These are phyloP conservation scores for Lampris incognitus DNA, from an alignment of 2,113 vertebrate species.

Conservation along the genomic window DNA sequence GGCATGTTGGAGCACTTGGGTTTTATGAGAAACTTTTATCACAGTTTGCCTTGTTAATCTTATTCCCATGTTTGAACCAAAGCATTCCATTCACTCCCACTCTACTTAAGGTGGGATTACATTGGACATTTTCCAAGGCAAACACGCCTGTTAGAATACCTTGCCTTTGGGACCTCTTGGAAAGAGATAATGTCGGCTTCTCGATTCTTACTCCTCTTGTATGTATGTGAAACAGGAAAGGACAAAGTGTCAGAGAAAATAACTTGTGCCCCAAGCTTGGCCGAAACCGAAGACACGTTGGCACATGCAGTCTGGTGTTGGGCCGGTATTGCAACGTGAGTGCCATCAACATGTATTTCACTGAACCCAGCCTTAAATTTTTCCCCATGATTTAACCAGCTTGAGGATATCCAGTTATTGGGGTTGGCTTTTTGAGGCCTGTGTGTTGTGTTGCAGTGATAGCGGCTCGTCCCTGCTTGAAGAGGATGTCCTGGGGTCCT, in stretches of 20 bases:
- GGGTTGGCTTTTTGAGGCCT: not conserved
- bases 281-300: conserved; percentile 87
- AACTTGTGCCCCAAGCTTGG: conserved; percentile 76
- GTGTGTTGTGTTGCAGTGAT: conserved; percentile 77
- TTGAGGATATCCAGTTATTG: not conserved
- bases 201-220: not conserved
- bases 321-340: conserved; percentile 88
- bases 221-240: conserved; percentile 68
- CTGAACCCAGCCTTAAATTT: not conserved
- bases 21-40: not conserved
- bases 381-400: no score
- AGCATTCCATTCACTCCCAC: conserved; percentile 6
- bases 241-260: conserved; percentile 14
- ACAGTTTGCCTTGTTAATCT: not conserved
- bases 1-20: not conserved
- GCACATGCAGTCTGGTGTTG: conserved; percentile 91
- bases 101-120: not conserved
- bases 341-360: fast-evolving
- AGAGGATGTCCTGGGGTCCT: conserved; percentile 88
- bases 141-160: conserved; percentile 9
- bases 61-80: not conserved
- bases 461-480: conserved; percentile 84
- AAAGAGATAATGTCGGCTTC: not conserved
- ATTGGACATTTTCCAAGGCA: not conserved
- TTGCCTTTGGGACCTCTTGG: not conserved